A percentile compares a stretch with the other conserved stretches of the same genome.
Conservation (phyloP, 2,113 vertebrate genomes). For the Hoplias malabaricus region DNA sequence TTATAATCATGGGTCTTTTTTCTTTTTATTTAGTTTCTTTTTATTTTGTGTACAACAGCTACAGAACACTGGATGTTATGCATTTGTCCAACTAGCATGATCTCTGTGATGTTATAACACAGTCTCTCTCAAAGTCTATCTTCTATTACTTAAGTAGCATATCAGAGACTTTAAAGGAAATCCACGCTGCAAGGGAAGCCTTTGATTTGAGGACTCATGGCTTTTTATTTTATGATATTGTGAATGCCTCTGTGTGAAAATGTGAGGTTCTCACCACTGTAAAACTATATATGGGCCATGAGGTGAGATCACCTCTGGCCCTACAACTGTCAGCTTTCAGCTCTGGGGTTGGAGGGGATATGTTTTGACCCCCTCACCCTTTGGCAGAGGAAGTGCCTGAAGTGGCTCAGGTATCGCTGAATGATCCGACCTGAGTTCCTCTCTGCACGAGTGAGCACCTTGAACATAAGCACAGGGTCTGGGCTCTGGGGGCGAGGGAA, state of each 20-base stretch:
- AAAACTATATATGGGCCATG: conserved; percentile 34
- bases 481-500: conserved; percentile 49
- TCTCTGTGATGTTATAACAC: background rate
- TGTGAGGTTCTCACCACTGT: conserved; percentile 47
- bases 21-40: no score
- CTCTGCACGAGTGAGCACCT: conserved; percentile 53
- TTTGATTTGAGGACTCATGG: conserved; percentile 37
- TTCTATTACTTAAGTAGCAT: conserved; percentile 26
- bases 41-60: no score
- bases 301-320: conserved; percentile 46
- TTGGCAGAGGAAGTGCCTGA: conserved; percentile 35
- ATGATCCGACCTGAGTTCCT: conserved; percentile 48
- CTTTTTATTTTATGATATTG: conserved; percentile 46
- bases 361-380: conserved; percentile 34
- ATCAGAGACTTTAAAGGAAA: conserved; percentile 22
- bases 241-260: conserved; percentile 27
- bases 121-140: no score
- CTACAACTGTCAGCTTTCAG: conserved; percentile 47
- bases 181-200: background rate
- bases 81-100: background rate
- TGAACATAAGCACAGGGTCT: conserved; percentile 44
- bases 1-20: no score
- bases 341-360: conserved; percentile 22
- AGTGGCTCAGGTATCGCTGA: conserved; percentile 42
- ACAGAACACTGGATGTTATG: no score